Base-by-base conservation (phyloP, 53 echinoderm and acorn worm genomes). In the Mesocentrotus franciscanus region DNA sequence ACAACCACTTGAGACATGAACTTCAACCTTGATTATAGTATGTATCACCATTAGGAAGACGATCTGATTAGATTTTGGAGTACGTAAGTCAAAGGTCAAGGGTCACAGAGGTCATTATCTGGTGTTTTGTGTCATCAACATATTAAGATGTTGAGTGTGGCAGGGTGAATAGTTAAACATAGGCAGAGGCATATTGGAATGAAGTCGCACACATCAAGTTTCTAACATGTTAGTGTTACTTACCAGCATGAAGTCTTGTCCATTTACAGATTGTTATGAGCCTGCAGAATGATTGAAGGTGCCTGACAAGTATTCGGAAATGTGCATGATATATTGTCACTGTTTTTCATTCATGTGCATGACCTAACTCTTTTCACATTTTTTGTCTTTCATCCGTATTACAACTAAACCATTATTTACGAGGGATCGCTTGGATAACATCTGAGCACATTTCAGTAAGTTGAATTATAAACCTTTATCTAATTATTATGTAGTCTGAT, bases 341-440 rank as follows among this genome's bases (percentile, higher is more conserved):
- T 87, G 78, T 78, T 56, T 89, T 89, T 89, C 89, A 89, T 56
- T n/a, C 90, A 90, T 90, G 22, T 90, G 90, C 90, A 90, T 90
- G 90, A 90, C 62, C 90, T 90, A 90, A 58, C 58, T 62, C n/a
- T 39, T 85, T 57, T 33, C 5, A 30, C 58, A 35, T 90, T 33
- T 8, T 36, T 90, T 90, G 64, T 90, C 42, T 58, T 90, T 55
- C 6, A 42, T 9, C 27, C 24, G 22, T 62, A 60, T 60, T 60
- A 9, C 26, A 90, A 90, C 90, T 30, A 22, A 34, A 62, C 30
- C 56, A 62, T 16, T 57, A 90, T 16, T 61, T 90, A 61, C 42
- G 90, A 90, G 90, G 64, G 90, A 90, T 42, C 32, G 90, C 90
- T 62, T 90, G 90, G 90, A 90, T 62, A 90, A 26, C 64, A 32